Evolutionary conservation across 2,888 invertebrate species (phyloP).

Genomic region (Chydorus sphaericus): DNA sequence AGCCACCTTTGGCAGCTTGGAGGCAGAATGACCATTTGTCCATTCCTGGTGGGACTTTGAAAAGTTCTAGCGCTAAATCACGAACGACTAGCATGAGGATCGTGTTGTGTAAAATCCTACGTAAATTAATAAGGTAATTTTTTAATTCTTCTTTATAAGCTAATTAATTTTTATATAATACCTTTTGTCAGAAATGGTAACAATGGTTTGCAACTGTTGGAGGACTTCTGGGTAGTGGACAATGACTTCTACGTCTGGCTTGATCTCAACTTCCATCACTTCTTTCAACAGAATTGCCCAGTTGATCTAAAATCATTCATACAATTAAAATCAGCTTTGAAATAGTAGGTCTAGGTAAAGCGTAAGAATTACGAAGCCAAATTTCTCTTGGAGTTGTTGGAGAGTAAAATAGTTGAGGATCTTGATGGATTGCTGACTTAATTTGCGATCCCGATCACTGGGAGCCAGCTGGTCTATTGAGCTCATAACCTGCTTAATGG

Average conservation of each 20-base stretch:
- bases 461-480: conserved; percentile 18
- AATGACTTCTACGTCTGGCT: conserved; percentile 23
- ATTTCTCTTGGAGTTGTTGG: conserved; percentile 31
- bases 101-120: conserved; percentile 35
- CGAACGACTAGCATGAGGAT: conserved; percentile 33
- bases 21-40: conserved; percentile 23
- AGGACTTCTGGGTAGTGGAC: conserved; percentile 26
- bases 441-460: conserved; percentile 20
- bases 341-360: not conserved
- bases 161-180: conserved; percentile 2
- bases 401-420: conserved; percentile 30
- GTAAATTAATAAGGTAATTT: conserved; percentile 11
- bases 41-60: conserved; percentile 23
- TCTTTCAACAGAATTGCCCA: conserved; percentile 18
- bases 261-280: not conserved
- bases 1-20: conserved; percentile 22
- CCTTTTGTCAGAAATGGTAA: not conserved
- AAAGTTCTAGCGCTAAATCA: conserved; percentile 33
- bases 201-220: conserved; percentile 21
- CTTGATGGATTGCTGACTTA: conserved; percentile 26
- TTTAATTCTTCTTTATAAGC: not conserved
- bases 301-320: conserved; percentile 16
- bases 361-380: conserved; percentile 29
- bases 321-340: not conserved
- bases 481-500: conserved; percentile 1